Evolutionary conservation across 2,113 vertebrate species (phyloP).

Genomic region (Rana temporaria): DNA sequence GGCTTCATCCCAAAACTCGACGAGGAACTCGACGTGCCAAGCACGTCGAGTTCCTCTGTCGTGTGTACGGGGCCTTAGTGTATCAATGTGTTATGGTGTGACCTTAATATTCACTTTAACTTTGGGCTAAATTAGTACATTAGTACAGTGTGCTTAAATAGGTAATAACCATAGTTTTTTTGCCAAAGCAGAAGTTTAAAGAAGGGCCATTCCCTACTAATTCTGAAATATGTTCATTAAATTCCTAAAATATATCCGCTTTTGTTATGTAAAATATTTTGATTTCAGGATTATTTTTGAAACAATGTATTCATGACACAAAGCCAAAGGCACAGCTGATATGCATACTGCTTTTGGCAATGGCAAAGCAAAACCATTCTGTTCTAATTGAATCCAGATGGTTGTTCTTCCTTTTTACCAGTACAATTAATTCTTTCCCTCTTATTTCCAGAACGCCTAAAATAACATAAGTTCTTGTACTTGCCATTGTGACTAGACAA

Average conservation of each 20-base stretch:
- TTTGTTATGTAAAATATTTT: conserved; percentile 33
- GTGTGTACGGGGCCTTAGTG: too few species aligned
- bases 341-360: conserved; percentile 27
- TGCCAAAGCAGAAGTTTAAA: not conserved
- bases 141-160: too few species aligned
- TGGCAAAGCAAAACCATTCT: conserved; percentile 12
- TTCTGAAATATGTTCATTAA: not conserved
- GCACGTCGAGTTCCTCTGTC: too few species aligned
- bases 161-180: too few species aligned
- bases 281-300: conserved; percentile 19
- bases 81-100: too few species aligned
- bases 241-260: not conserved
- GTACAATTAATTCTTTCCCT: conserved; percentile 18
- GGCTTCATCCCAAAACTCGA: too few species aligned
- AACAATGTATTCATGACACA: conserved; percentile 17
- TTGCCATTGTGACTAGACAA: conserved; percentile 19
- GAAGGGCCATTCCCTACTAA: not conserved
- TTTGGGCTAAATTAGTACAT: too few species aligned
- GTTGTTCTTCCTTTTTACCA: conserved; percentile 34
- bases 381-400: conserved; percentile 43
- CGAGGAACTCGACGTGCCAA: too few species aligned
- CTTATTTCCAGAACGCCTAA: conserved; percentile 2
- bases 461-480: conserved; percentile 31
- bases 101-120: too few species aligned
- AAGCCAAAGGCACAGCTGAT: conserved; percentile 32